Evolutionary conservation across 2,113 vertebrate genomes (phyloP).

Genomic region (Gobius niger): DNA sequence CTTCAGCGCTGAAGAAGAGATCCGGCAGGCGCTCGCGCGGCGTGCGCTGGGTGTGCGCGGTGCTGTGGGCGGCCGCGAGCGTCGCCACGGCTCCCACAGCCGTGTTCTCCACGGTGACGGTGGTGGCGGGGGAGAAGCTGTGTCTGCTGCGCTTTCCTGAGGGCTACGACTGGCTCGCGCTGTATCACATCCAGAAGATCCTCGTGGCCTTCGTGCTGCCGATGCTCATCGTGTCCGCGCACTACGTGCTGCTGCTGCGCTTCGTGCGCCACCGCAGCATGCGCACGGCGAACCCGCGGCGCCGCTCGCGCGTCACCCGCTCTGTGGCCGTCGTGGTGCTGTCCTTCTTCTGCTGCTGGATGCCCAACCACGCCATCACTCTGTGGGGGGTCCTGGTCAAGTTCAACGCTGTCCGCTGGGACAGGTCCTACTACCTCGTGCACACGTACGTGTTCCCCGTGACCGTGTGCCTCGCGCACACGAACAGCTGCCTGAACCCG

Average conservation of each 20-base stretch:
- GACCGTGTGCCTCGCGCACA: slow-evolving; percentile 79
- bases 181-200: slow-evolving; percentile 78
- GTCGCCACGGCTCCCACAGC: slow-evolving; percentile 71
- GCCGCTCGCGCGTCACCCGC: slow-evolving; percentile 68
- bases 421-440: slow-evolving; percentile 73
- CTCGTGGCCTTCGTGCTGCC: slow-evolving; percentile 74
- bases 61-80: slow-evolving; percentile 70
- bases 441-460: slow-evolving; percentile 81
- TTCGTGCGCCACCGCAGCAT: slow-evolving; percentile 71
- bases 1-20: slow-evolving; percentile 64
- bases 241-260: slow-evolving; percentile 75
- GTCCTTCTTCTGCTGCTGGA: slow-evolving; percentile 76
- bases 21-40: slow-evolving; percentile 44
- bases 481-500: slow-evolving; percentile 82
- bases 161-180: slow-evolving; percentile 72
- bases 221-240: slow-evolving; percentile 67
- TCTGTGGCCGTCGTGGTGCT: slow-evolving; percentile 71
- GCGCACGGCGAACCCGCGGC: slow-evolving; percentile 57
- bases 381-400: slow-evolving; percentile 83
- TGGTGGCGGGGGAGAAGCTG: slow-evolving; percentile 71
- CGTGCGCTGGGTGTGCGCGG: slow-evolving; percentile 68
- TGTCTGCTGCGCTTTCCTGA: slow-evolving; percentile 75
- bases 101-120: slow-evolving; percentile 69
- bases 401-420: slow-evolving; percentile 78
- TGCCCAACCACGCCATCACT: slow-evolving; percentile 78